These are phyloP conservation scores for Macrochelys suwanniensis DNA, from an alignment of 2,797 vertebrate species.

Conservation along the genomic window DNA sequence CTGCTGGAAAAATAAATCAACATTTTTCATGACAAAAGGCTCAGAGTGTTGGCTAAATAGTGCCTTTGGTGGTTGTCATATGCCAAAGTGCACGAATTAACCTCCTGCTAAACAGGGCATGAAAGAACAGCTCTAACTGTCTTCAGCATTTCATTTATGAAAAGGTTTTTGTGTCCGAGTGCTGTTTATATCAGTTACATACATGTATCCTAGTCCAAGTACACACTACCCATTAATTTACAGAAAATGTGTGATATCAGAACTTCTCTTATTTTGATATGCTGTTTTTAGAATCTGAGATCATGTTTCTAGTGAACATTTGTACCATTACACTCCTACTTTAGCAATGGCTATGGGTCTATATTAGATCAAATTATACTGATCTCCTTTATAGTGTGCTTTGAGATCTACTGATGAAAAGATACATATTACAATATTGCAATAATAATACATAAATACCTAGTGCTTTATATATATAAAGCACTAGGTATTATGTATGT, in stretches of 20 bases:
- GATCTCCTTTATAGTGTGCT: neutral
- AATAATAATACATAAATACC: no score
- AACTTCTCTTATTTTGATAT: neutral
- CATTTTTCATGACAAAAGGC: neutral
- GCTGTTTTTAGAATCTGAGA: neutral
- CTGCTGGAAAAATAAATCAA: neutral
- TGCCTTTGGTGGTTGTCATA: neutral
- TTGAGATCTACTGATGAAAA: neutral
- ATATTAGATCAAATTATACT: neutral
- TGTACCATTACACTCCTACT: neutral
- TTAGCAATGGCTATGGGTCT: neutral
- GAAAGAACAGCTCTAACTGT: neutral
- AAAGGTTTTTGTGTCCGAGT: neutral
- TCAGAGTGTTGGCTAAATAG: neutral
- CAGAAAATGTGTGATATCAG: neutral
- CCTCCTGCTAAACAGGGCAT: neutral
- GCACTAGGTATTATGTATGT: slow-evolving; percentile 10
- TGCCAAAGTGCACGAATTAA: neutral
- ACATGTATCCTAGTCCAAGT: neutral
- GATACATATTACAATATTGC: neutral
- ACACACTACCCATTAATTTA: neutral
- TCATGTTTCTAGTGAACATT: neutral
- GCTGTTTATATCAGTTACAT: neutral
- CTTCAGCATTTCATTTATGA: neutral
- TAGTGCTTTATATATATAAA: neutral